phyloP scores from a whole-genome alignment of 2,113 vertebrate species.

The Chunga burmeisteri region DNA sequence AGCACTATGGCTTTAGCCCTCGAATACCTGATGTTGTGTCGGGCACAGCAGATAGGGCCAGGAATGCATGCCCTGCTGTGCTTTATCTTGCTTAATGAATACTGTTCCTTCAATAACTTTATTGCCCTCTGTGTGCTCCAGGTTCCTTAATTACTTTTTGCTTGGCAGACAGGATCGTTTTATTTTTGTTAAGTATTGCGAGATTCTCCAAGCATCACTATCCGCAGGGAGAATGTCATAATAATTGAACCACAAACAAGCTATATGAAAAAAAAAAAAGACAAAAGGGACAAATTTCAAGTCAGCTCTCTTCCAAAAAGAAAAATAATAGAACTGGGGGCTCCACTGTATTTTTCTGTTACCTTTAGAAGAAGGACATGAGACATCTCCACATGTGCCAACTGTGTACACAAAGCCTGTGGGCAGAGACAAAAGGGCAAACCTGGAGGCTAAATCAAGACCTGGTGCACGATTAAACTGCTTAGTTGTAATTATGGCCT shows the following conservation, averaged over 20 bases:
- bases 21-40: neutral
- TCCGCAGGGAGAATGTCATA: neutral
- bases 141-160: conserved; percentile 54
- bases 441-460: neutral
- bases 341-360: neutral
- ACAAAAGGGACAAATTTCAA: conserved; percentile 2
- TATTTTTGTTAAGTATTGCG: conserved; percentile 25
- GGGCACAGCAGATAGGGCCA: neutral
- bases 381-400: neutral
- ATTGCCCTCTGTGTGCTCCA: conserved; percentile 25
- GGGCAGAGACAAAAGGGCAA: neutral
- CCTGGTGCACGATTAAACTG: neutral
- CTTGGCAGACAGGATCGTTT: conserved; percentile 36
- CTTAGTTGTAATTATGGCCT: neutral
- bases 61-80: neutral
- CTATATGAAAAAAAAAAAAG: neutral
- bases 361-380: neutral
- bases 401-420: neutral
- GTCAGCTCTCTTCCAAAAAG: neutral
- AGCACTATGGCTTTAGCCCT: neutral
- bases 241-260: conserved; percentile 18
- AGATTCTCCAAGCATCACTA: neutral
- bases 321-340: neutral
- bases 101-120: conserved; percentile 26
- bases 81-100: conserved; percentile 51